Conservation (phyloP, 2,113 vertebrate species). For the Gymnorhina tibicen region DNA sequence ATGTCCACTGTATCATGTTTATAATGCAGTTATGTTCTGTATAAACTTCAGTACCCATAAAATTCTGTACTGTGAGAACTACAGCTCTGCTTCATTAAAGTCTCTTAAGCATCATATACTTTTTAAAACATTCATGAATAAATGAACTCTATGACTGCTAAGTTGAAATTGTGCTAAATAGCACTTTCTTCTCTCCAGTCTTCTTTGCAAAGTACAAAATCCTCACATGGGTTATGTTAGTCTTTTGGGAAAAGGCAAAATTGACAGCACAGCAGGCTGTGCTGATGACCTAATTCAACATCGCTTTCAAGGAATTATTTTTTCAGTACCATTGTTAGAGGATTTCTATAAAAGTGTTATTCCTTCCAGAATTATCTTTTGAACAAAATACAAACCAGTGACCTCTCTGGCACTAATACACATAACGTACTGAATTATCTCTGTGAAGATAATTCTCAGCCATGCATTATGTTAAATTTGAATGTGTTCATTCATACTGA, state of each 20-base stretch:
- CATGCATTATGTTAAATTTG: background rate
- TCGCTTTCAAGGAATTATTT: background rate
- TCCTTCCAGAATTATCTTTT: background rate
- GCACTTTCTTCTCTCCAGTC: background rate
- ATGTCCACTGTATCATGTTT: background rate
- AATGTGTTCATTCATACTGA: background rate
- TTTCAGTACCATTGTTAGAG: background rate
- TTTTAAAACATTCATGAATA: background rate
- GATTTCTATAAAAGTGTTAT: background rate
- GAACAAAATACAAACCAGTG: background rate
- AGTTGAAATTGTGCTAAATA: background rate
- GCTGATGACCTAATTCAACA: constrained; percentile 1
- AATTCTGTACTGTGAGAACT: background rate
- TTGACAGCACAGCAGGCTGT: background rate
- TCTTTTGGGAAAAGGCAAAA: background rate
- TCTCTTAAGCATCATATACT: background rate
- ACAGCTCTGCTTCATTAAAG: background rate
- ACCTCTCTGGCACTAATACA: background rate
- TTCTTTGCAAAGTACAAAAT: background rate
- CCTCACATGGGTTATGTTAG: background rate
- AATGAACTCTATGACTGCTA: background rate
- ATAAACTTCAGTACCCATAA: background rate
- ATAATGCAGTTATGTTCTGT: background rate
- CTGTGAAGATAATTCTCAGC: background rate
- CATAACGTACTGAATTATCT: background rate